Evolutionary conservation across 2,113 vertebrate species (phyloP), one percentile per base, ranked within the genome.

Genomic region (Chamaetylas fuelleborni): DNA sequence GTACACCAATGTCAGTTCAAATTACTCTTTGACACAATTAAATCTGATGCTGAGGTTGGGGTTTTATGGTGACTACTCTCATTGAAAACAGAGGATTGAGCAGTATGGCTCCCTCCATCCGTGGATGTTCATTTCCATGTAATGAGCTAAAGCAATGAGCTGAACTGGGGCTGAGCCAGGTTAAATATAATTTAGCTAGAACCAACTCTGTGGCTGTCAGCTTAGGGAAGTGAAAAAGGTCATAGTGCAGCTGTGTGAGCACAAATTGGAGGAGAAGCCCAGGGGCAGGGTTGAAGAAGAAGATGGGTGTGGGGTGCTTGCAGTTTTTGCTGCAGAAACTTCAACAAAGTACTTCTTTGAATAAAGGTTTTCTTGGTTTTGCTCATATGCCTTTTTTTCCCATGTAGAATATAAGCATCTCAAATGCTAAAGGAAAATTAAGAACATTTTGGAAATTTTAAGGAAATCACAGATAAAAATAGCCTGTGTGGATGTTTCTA

Each of bases 271-370:
- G 15, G 3, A 70, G 14, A 5, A 70, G n/a, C 23, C n/a, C 33
- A 50, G 33, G 7, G 2, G 16, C 11, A 64, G 8, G 7, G 3
- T 5, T 70, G 16, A 81, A 66, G 42, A 66, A 66, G 6, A 5
- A 86, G 22, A 43, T 7, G 9, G 12, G 1, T 0, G 0, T 9
- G 8, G 6, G 3, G 2, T 5, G 3, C 2, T 58, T 77, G 12
- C 4, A 25, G 14, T 24, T 74, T 58, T 74, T 42, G 12, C 31
- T 34, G 12, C 19, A 87, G 43, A 64, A 78, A 31, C 9, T 50
- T 78, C 23, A 69, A 33, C 14, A 50, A 78, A 82, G 6, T 31
- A 12, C 5, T 53, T 24, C 22, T 16, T 34, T 34, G 15, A 58
- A 12, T 42, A 81, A 80, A 60, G 1, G 2, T 47, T 80, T 80